phyloP scores from a whole-genome alignment of 2,797 vertebrate species.

The Smutsia temminckii region DNA sequence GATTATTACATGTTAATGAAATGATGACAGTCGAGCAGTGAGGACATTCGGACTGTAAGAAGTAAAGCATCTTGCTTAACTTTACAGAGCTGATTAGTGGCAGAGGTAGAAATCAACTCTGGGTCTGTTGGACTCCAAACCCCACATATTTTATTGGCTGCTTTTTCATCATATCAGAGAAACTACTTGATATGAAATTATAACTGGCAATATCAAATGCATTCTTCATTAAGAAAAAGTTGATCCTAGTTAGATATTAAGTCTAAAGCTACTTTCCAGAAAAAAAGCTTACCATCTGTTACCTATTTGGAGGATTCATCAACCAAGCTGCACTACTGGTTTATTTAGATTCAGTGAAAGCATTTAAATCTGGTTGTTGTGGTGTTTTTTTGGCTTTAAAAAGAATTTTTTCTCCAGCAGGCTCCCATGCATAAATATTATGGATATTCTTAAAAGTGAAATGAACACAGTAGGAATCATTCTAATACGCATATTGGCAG shows the following conservation, averaged over 20 bases:
- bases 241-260: neutral
- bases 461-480: neutral
- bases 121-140: neutral
- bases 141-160: neutral
- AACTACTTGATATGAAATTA: neutral
- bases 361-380: conserved; percentile 50
- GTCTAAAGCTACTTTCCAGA: neutral
- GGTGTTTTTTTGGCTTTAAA: conserved; percentile 56
- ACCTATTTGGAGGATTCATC: conserved; percentile 36
- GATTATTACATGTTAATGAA: neutral
- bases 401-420: conserved; percentile 22
- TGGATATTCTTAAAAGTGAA: conserved; percentile 53
- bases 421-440: conserved; percentile 21
- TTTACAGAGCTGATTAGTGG: neutral
- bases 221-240: conserved; percentile 7
- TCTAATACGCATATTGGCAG: neutral
- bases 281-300: conserved; percentile 15
- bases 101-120: neutral
- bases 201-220: neutral
- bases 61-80: neutral
- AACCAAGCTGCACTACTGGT: neutral
- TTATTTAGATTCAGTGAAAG: conserved; percentile 62
- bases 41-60: neutral
- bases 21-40: neutral
- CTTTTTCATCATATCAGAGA: neutral